Evolutionary conservation across 2,797 vertebrate species (phyloP).

Genomic region (Dryobates pubescens): DNA sequence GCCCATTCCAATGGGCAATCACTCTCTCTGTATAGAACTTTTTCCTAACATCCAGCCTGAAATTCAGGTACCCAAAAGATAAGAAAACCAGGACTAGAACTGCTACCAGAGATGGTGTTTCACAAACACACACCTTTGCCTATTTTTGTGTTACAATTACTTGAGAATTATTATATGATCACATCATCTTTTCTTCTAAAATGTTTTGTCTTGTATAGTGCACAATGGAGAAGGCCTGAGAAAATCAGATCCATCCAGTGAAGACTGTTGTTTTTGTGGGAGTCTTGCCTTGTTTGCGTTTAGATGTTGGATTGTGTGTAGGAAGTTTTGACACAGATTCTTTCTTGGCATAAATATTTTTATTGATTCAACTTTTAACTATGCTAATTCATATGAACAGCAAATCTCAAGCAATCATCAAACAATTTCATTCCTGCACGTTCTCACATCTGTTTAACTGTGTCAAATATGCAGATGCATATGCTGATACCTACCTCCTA

Average conservation of each 20-base stretch:
- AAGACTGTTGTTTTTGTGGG: slow-evolving; percentile 6
- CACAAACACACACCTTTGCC: not conserved
- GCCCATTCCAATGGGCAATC: too few species aligned
- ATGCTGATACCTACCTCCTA: not conserved
- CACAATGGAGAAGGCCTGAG: not conserved
- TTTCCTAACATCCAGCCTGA: too few species aligned
- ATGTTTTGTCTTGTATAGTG: not conserved
- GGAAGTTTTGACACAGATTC: slow-evolving; percentile 47
- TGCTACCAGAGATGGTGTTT: not conserved
- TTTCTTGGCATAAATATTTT: slow-evolving; percentile 8
- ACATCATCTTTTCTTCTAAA: not conserved
- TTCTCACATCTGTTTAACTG: not conserved
- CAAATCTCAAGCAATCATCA: not conserved
- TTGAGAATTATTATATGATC: not conserved
- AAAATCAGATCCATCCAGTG: not conserved
- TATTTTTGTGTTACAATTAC: not conserved
- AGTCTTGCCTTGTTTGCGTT: slow-evolving; percentile 34
- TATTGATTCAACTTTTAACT: slow-evolving; percentile 43
- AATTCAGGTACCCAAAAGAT: not conserved
- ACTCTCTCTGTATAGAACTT: too few species aligned
- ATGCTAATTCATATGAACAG: slow-evolving; percentile 34
- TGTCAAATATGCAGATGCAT: not conserved
- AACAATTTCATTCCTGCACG: slow-evolving; percentile 18
- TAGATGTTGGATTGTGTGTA: slow-evolving; percentile 2
- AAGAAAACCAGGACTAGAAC: not conserved